phyloP scores from a whole-genome alignment of 2,113 vertebrate genomes.

The Oryzias melastigma region DNA sequence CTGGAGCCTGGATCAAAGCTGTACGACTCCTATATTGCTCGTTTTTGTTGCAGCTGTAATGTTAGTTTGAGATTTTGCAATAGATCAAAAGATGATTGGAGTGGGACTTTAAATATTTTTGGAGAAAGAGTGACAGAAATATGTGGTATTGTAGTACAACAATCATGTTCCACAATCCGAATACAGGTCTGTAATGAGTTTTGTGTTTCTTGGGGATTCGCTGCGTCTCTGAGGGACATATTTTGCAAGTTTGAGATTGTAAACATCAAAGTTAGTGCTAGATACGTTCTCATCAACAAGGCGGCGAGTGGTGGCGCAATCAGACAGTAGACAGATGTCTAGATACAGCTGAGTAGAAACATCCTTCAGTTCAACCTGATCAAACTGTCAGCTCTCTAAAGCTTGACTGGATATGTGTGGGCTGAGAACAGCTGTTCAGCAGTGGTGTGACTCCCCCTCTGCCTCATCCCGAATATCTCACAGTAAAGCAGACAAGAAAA shows the following conservation, averaged over 20 bases:
- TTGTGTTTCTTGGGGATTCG: not conserved
- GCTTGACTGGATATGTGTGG: constrained; percentile 55
- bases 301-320: constrained; percentile 41
- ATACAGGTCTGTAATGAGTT: not conserved
- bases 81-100: too few relatives aligned
- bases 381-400: constrained; percentile 64
- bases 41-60: too few relatives aligned
- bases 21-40: too few relatives aligned
- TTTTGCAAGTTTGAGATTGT: constrained; percentile 18
- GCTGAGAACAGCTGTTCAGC: constrained; percentile 64
- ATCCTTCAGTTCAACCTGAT: constrained; percentile 66
- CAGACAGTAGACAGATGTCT: constrained; percentile 66
- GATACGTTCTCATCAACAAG: constrained; percentile 48
- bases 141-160: too few relatives aligned
- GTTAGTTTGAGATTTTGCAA: too few relatives aligned
- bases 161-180: not conserved
- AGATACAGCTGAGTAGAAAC: constrained; percentile 61
- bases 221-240: not conserved
- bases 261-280: constrained; percentile 34
- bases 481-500: constrained; percentile 16
- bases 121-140: too few relatives aligned
- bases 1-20: too few relatives aligned
- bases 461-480: constrained; percentile 18
- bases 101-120: too few relatives aligned
- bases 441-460: constrained; percentile 17